A percentile compares a stretch with the other conserved stretches of the same genome.
Conservation (phyloP, 2,888 invertebrate species). For the Psylliodes chrysocephalus region DNA sequence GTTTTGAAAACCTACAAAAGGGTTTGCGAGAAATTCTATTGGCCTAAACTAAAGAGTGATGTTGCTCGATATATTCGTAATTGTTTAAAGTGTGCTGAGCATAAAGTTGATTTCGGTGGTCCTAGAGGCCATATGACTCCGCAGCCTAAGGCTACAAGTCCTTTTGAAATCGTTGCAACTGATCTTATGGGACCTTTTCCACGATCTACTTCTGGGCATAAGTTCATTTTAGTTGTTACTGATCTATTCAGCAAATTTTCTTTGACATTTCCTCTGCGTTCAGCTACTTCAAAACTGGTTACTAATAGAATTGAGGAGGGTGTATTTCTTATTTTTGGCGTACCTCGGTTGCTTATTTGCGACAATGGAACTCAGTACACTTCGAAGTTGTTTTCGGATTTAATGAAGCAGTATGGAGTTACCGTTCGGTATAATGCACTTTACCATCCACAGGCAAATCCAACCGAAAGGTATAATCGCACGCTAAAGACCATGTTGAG, state of each 20-base stretch:
- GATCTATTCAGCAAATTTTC: conserved; percentile 36
- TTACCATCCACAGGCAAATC: conserved; percentile 54
- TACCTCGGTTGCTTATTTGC: conserved; percentile 39
- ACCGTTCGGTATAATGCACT: conserved; percentile 40
- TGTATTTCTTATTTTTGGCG: conserved; percentile 43
- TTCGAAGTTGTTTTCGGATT: too few relatives aligned
- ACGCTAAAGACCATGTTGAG: conserved; percentile 50
- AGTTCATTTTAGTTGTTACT: conserved; percentile 31
- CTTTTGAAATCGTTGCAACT: not conserved
- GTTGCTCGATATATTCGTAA: not conserved
- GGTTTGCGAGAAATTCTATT: not conserved
- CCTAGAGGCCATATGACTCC: too few relatives aligned
- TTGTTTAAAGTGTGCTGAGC: too few relatives aligned
- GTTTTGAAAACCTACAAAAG: too few relatives aligned
- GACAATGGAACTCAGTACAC: conserved; percentile 46
- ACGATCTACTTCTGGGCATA: conserved; percentile 11
- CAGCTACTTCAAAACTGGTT: conserved; percentile 22
- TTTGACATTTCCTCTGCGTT: conserved; percentile 20
- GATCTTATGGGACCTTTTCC: conserved; percentile 30
- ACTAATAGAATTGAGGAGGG: conserved; percentile 24
- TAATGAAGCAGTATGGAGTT: too few relatives aligned
- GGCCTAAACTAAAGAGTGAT: conserved; percentile 9
- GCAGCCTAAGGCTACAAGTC: too few relatives aligned
- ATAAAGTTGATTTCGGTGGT: too few relatives aligned
- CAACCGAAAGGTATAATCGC: conserved; percentile 53